Percentiles rank a stretch among this genome's conserved stretches.
Conservation (phyloP, 2,888 invertebrate species). For the Poecilobothrus nobilitatus region DNA sequence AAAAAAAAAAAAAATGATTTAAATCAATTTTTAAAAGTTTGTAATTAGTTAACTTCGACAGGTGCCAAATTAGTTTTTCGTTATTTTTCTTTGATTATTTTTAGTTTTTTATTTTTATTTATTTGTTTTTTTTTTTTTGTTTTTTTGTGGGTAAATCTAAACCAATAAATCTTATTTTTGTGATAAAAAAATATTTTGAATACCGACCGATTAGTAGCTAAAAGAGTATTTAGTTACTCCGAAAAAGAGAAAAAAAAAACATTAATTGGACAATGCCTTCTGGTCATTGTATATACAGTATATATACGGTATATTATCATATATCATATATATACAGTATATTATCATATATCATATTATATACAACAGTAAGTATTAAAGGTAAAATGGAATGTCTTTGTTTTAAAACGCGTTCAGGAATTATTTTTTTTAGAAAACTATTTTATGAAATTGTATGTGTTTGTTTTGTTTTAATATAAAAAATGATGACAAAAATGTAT, state of each 20-base stretch:
- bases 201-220: background rate
- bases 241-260: too few relatives aligned
- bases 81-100: background rate
- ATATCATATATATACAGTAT: too few relatives aligned
- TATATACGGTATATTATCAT: too few relatives aligned
- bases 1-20: background rate
- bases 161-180: background rate
- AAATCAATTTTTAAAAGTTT: background rate
- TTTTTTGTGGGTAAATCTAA: background rate
- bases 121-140: background rate
- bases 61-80: slow-evolving; percentile 6
- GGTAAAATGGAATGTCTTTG: background rate
- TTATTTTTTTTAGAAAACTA: background rate
- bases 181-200: background rate
- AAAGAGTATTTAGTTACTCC: background rate
- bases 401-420: background rate
- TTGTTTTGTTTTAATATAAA: background rate
- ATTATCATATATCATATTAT: too few relatives aligned
- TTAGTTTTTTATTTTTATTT: background rate
- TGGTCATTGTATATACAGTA: background rate
- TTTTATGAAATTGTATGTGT: background rate
- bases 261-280: background rate
- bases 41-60: background rate
- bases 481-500: too few relatives aligned
- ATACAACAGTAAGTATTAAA: too few relatives aligned